These are phyloP conservation scores for Melipona bicolor DNA, from an alignment of 2,888 invertebrate genomes.

Conservation along the genomic window DNA sequence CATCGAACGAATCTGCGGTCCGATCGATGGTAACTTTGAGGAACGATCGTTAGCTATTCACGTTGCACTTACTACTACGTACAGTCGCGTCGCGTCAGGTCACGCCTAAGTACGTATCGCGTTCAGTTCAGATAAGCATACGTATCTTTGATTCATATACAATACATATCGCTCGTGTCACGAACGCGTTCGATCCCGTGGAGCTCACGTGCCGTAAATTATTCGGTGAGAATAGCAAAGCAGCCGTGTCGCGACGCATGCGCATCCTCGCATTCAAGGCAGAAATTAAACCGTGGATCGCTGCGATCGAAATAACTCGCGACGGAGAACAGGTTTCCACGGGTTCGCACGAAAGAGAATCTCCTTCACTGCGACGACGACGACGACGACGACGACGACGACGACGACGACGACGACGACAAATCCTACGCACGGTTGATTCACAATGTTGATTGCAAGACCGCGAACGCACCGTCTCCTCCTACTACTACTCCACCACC, in stretches of 20 bases:
- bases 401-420: no score
- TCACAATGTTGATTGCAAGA: slow-evolving; percentile 4
- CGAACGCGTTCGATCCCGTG: slow-evolving; percentile 69
- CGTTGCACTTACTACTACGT: slow-evolving; percentile 37
- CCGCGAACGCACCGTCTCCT: neutral
- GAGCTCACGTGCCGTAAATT: slow-evolving; percentile 73
- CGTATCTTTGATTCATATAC: slow-evolving; percentile 67
- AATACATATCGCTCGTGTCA: slow-evolving; percentile 61
- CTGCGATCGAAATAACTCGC: slow-evolving; percentile 72
- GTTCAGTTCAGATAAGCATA: slow-evolving; percentile 38
- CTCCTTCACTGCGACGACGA: slow-evolving; percentile 37
- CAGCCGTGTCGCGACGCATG: slow-evolving; percentile 70
- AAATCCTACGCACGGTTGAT: slow-evolving; percentile 16
- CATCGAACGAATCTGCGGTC: slow-evolving; percentile 41
- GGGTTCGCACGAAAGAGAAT: slow-evolving; percentile 47
- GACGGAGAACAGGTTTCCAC: slow-evolving; percentile 69
- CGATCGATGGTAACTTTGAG: slow-evolving; percentile 51
- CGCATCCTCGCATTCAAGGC: slow-evolving; percentile 58
- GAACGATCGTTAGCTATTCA: slow-evolving; percentile 35
- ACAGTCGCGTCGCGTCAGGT: slow-evolving; percentile 7
- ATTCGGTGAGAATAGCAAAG: slow-evolving; percentile 73
- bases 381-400: no score
- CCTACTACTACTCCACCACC: no score
- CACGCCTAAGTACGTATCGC: slow-evolving; percentile 49
- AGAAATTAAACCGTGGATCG: slow-evolving; percentile 72